Evolutionary conservation across 30 jellyfish, hydroid and myxozoan species (phyloP).

Genomic region (Cassiopea xamachana): DNA sequence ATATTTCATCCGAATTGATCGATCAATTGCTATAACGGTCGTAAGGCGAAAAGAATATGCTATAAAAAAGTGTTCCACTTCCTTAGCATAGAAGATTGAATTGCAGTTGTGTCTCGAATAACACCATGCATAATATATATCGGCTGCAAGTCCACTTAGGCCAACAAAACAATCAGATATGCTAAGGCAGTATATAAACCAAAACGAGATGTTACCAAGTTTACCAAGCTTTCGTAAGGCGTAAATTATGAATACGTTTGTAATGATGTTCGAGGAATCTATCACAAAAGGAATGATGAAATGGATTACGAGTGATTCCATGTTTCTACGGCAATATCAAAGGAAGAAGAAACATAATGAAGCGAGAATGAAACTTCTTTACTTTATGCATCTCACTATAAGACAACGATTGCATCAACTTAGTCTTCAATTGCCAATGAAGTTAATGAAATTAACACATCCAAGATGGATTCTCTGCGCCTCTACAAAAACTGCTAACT

Average conservation of each 20-base stretch:
- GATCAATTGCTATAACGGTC: slow-evolving; percentile 24
- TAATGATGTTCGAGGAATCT: background rate
- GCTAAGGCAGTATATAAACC: background rate
- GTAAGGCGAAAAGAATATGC: slow-evolving; percentile 22
- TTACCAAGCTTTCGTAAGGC: background rate
- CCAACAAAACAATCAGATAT: background rate
- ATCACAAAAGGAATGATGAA: background rate
- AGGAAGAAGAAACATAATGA: too few species aligned
- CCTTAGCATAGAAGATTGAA: background rate
- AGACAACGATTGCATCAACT: too few species aligned
- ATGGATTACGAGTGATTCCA: background rate
- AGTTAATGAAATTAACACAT: too few species aligned
- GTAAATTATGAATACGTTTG: background rate
- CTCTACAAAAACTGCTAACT: too few species aligned
- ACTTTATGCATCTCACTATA: too few species aligned
- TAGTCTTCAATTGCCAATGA: too few species aligned
- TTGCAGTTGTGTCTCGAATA: background rate
- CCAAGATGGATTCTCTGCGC: too few species aligned
- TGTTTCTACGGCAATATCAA: too few species aligned
- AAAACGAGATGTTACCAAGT: background rate
- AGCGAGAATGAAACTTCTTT: too few species aligned
- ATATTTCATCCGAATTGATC: slow-evolving; percentile 36
- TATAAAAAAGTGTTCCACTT: background rate
- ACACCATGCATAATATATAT: background rate
- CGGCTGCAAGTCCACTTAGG: background rate